phyloP scores from a whole-genome alignment of 2,113 vertebrate species.

The Hippocampus barbouri region DNA sequence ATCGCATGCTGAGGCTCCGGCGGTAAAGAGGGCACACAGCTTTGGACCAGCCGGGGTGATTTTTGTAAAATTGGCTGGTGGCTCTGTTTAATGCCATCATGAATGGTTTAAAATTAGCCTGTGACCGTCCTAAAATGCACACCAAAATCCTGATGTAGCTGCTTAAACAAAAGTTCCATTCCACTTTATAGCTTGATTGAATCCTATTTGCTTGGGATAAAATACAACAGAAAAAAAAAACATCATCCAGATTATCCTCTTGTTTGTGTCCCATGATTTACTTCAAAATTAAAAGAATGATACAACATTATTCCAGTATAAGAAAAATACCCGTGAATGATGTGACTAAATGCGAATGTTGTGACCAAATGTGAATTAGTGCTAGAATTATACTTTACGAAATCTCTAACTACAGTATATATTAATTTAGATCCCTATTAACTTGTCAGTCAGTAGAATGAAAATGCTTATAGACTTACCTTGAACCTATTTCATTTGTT shows the following conservation, averaged over 20 bases:
- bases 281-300: not conserved
- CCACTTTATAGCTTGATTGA: not conserved
- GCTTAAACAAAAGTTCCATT: not conserved
- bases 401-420: no score
- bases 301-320: no score
- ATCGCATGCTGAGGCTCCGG: conserved; percentile 2
- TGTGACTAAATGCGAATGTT: no score
- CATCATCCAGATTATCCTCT: not conserved
- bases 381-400: no score
- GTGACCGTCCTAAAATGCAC: not conserved
- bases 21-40: not conserved
- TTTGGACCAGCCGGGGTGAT: not conserved
- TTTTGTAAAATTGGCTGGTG: not conserved
- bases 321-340: no score
- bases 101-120: not conserved
- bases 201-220: no score
- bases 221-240: not conserved
- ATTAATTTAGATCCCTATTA: no score
- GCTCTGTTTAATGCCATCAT: not conserved
- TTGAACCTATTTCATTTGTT: no score
- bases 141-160: not conserved
- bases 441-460: no score
- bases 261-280: no score
- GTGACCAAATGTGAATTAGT: no score
- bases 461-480: no score